phyloP scores from a whole-genome alignment of 35 echinoderm and acorn worm genomes.

The Hemicentrotus pulcherrimus region DNA sequence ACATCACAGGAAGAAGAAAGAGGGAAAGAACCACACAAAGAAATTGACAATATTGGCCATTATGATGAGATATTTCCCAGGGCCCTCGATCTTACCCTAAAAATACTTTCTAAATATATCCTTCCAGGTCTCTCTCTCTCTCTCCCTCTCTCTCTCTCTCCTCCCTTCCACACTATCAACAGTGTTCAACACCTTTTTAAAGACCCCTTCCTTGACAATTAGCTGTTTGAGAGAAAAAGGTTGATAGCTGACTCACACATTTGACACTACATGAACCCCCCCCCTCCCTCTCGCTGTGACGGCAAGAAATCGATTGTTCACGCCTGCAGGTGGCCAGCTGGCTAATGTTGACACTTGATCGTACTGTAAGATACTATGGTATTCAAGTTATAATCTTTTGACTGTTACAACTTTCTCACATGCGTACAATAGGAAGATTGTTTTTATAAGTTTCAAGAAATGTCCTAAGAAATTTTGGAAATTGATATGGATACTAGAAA shows the following conservation, averaged over 20 bases:
- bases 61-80: not conserved
- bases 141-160: no score
- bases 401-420: no score
- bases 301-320: no score
- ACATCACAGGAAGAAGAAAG: not conserved
- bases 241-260: not conserved
- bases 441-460: no score
- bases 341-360: no score
- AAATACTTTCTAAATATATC: not conserved
- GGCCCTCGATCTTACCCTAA: not conserved
- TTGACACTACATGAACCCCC: not conserved
- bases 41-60: not conserved
- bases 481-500: no score
- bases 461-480: no score
- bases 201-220: conserved; percentile 5
- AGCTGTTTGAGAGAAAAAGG: not conserved
- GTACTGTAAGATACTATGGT: no score
- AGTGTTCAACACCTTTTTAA: conserved; percentile 4
- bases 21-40: not conserved
- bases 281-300: not conserved
- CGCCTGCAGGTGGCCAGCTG: not conserved
- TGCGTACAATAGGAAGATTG: no score
- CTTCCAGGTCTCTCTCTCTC: not conserved
- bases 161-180: not conserved
- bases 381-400: no score